Conservation (phyloP, 2,797 vertebrate species). For the Leptodactylus fallax region DNA sequence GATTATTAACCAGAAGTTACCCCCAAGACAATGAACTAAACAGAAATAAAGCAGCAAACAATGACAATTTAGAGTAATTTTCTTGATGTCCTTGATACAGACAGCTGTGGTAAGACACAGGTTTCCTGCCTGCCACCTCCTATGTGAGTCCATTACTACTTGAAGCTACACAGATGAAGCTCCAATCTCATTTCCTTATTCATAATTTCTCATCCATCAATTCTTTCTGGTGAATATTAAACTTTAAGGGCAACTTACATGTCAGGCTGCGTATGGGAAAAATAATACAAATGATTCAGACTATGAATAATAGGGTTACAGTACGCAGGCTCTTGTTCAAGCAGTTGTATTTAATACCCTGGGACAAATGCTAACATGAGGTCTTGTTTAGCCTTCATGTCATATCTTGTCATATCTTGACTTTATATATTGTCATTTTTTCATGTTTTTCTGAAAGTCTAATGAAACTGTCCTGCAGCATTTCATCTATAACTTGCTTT, state of each 20-base stretch:
- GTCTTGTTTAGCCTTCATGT: not conserved
- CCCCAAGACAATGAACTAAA: slow-evolving; percentile 25
- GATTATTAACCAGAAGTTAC: slow-evolving; percentile 34
- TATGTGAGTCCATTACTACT: slow-evolving; percentile 69
- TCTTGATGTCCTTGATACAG: slow-evolving; percentile 72
- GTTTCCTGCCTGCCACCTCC: slow-evolving; percentile 76
- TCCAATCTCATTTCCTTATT: slow-evolving; percentile 74
- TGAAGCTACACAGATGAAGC: slow-evolving; percentile 77
- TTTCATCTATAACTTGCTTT: slow-evolving; percentile 4
- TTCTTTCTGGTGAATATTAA: slow-evolving; percentile 75
- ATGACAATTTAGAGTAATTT: slow-evolving; percentile 74
- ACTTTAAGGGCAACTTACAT: slow-evolving; percentile 68
- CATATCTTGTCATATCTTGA: not conserved
- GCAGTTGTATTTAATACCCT: slow-evolving; percentile 11
- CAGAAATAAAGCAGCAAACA: slow-evolving; percentile 62
- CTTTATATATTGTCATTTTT: not conserved
- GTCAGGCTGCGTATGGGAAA: slow-evolving; percentile 65
- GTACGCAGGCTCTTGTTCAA: slow-evolving; percentile 31
- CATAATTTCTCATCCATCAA: slow-evolving; percentile 73
- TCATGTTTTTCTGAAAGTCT: not conserved
- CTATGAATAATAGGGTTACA: slow-evolving; percentile 48
- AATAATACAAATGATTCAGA: slow-evolving; percentile 61
- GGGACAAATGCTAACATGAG: slow-evolving; percentile 25
- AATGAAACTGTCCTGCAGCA: slow-evolving; percentile 1
- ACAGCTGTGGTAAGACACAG: slow-evolving; percentile 77